These are phyloP conservation scores for Leptonema lineaticorne DNA, from an alignment of 1,140 invertebrate genomes.

Conservation along the genomic window DNA sequence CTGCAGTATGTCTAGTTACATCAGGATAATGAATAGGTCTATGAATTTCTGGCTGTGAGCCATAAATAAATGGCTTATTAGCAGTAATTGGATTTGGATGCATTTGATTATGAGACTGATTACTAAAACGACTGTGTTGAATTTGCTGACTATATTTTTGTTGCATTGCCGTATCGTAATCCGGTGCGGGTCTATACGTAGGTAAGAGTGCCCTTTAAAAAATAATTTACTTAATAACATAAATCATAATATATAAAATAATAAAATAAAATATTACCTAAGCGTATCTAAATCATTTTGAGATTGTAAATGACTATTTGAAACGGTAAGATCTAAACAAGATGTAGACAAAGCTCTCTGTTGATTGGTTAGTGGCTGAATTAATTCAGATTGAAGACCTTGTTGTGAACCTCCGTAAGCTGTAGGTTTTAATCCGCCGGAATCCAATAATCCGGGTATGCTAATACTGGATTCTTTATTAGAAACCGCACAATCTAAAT, in stretches of 20 bases:
- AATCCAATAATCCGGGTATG: conserved; percentile 28
- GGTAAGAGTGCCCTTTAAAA: conserved; percentile 70
- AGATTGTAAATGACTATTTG: conserved; percentile 43
- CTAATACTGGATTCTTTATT: conserved; percentile 43
- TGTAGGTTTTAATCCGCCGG: background rate
- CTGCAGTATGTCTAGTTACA: conserved; percentile 60
- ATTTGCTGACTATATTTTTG: conserved; percentile 66
- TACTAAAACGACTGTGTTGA: conserved; percentile 48
- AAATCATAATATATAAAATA: background rate
- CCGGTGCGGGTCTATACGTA: conserved; percentile 87
- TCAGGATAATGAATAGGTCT: conserved; percentile 60
- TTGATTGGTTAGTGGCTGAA: conserved; percentile 41
- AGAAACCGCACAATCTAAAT: conserved; percentile 45
- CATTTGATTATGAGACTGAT: conserved; percentile 47
- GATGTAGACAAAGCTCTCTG: conserved; percentile 68
- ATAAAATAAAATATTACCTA: conserved; percentile 36
- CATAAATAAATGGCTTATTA: conserved; percentile 56
- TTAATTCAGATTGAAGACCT: conserved; percentile 42
- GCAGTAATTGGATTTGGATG: conserved; percentile 45
- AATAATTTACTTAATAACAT: background rate
- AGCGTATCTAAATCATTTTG: conserved; percentile 46
- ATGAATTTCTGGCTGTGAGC: conserved; percentile 67
- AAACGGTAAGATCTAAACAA: conserved; percentile 65
- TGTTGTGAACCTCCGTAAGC: conserved; percentile 38
- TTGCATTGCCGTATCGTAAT: conserved; percentile 91